Evolutionary conservation across 2,113 vertebrate genomes (phyloP).

Genomic region (Tapirus terrestris): DNA sequence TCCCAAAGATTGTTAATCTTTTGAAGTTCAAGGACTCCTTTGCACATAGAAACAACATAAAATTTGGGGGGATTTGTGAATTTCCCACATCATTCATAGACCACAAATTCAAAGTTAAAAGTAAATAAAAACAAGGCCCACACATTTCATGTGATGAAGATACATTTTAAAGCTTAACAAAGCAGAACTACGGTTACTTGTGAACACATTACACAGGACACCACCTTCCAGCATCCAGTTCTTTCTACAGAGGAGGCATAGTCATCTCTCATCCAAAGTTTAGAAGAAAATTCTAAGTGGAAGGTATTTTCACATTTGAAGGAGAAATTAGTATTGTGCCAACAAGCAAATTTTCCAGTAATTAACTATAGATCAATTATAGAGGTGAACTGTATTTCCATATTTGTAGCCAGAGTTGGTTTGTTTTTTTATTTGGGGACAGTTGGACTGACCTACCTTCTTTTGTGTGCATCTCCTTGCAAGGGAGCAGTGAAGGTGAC

Average conservation of each 20-base stretch:
- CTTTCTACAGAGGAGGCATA: neutral
- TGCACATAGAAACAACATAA: neutral
- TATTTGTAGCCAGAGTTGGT: neutral
- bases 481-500: neutral
- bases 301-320: slow-evolving; percentile 8
- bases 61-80: neutral
- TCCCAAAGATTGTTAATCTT: neutral
- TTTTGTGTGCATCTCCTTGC: neutral
- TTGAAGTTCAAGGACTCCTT: neutral
- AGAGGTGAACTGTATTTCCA: neutral
- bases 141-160: neutral
- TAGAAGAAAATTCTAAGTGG: slow-evolving; percentile 7
- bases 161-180: neutral
- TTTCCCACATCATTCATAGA: neutral
- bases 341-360: neutral
- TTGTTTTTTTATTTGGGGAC: neutral
- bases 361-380: neutral
- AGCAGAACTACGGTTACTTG: neutral
- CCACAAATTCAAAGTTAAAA: neutral
- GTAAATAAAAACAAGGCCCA: neutral
- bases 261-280: neutral
- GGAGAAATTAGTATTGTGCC: neutral
- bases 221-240: neutral
- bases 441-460: neutral
- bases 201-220: neutral